A percentile compares a stretch with the other conserved stretches of the same genome.
Evolutionary conservation across 2,113 vertebrate species (phyloP).

Genomic region (Pardalotus punctatus): DNA sequence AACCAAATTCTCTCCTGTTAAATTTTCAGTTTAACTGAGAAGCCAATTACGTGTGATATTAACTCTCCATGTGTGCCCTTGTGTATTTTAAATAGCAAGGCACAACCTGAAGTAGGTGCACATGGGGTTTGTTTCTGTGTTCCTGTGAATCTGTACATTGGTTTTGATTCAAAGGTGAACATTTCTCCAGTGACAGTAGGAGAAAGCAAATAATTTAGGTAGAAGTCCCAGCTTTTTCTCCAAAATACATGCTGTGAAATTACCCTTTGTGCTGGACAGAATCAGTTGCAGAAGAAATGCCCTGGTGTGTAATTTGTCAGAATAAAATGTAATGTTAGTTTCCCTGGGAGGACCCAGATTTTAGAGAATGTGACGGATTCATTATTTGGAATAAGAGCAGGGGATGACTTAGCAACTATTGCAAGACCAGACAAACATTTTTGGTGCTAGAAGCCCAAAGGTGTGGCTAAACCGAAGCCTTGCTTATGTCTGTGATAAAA

Average conservation of each 20-base stretch:
- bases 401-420: neutral
- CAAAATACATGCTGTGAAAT: neutral
- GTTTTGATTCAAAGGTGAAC: neutral
- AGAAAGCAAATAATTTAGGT: neutral
- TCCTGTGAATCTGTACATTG: neutral
- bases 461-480: neutral
- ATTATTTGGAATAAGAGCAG: neutral
- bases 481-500: neutral
- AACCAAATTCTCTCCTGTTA: neutral
- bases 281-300: neutral
- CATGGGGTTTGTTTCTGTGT: neutral
- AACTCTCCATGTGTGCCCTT: neutral
- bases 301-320: neutral
- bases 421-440: neutral
- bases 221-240: neutral
- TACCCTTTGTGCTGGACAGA: neutral
- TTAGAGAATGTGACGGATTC: neutral
- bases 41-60: neutral
- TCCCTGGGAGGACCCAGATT: neutral
- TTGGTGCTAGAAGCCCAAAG: neutral
- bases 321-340: neutral
- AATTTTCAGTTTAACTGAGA: slow-evolving; percentile 9
- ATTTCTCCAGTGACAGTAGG: neutral
- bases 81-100: neutral
- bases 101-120: neutral